phyloP scores from a whole-genome alignment of 2,797 vertebrate species.

The Aplochiton taeniatus region DNA sequence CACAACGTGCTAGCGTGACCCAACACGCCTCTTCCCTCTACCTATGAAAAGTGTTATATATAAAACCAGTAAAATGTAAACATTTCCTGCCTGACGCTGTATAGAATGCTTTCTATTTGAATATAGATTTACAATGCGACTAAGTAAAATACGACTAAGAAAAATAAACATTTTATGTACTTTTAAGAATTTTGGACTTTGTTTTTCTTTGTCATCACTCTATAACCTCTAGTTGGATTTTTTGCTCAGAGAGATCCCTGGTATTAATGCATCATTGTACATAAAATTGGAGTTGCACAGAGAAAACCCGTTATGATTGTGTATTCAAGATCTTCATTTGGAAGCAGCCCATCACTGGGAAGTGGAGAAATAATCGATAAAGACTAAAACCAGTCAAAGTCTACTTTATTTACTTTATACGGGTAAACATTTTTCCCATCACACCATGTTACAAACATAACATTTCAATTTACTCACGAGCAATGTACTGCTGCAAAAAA shows the following conservation, averaged over 20 bases:
- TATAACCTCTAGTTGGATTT: too few relatives aligned
- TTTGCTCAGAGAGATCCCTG: too few relatives aligned
- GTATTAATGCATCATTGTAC: neutral
- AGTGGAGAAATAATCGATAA: too few relatives aligned
- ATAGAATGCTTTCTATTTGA: slow-evolving; percentile 83
- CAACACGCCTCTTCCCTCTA: slow-evolving; percentile 70
- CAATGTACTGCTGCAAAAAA: slow-evolving; percentile 22
- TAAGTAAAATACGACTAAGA: slow-evolving; percentile 69
- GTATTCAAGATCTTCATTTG: too few relatives aligned
- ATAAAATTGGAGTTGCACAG: too few relatives aligned
- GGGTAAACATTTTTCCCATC: too few relatives aligned
- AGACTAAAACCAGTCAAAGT: slow-evolving; percentile 13
- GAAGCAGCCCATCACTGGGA: too few relatives aligned
- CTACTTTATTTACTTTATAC: slow-evolving; percentile 49
- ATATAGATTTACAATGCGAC: slow-evolving; percentile 73
- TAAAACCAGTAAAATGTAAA: slow-evolving; percentile 60
- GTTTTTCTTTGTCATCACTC: slow-evolving; percentile 14
- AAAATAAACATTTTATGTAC: slow-evolving; percentile 84
- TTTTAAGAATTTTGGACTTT: slow-evolving; percentile 67
- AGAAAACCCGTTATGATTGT: too few relatives aligned
- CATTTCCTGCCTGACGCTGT: slow-evolving; percentile 81
- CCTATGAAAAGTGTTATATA: slow-evolving; percentile 71
- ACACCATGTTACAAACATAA: slow-evolving; percentile 49
- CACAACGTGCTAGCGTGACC: slow-evolving; percentile 73
- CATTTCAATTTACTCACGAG: slow-evolving; percentile 20